phyloP scores from a whole-genome alignment of 2,888 invertebrate species.

The Pegoplata infirma region DNA sequence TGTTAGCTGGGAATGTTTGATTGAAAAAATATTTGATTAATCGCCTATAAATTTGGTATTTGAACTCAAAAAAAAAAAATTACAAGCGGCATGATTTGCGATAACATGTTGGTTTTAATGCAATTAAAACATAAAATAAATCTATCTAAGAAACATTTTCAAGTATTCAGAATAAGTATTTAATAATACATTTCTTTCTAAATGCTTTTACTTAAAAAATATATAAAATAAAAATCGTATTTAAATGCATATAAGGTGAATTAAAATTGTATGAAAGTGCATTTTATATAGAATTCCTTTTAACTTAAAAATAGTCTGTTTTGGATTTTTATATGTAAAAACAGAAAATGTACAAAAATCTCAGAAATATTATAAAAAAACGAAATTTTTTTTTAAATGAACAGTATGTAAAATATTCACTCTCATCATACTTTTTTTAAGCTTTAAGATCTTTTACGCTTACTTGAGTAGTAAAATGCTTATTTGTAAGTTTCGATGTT shows the following conservation, averaged over 20 bases:
- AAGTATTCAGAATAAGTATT: no score
- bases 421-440: conserved; percentile 5
- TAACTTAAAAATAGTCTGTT: conserved; percentile 1
- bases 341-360: background rate
- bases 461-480: background rate
- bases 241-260: background rate
- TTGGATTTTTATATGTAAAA: background rate
- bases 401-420: background rate
- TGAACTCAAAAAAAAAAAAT: no score
- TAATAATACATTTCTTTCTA: no score
- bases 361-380: background rate
- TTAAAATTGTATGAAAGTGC: background rate
- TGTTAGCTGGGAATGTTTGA: no score
- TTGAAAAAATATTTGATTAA: no score
- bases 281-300: conserved; percentile 9
- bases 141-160: no score
- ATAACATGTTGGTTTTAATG: no score
- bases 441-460: conserved; percentile 14
- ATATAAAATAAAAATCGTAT: no score
- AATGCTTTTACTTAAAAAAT: no score
- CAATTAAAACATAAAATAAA: no score
- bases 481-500: conserved; percentile 7
- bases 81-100: no score
- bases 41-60: no score
- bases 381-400: background rate